Percentiles rank a stretch among this genome's conserved stretches.
These are phyloP conservation scores for Eucera pruinosa DNA, from an alignment of 2,888 invertebrate species.

Conservation along the genomic window DNA sequence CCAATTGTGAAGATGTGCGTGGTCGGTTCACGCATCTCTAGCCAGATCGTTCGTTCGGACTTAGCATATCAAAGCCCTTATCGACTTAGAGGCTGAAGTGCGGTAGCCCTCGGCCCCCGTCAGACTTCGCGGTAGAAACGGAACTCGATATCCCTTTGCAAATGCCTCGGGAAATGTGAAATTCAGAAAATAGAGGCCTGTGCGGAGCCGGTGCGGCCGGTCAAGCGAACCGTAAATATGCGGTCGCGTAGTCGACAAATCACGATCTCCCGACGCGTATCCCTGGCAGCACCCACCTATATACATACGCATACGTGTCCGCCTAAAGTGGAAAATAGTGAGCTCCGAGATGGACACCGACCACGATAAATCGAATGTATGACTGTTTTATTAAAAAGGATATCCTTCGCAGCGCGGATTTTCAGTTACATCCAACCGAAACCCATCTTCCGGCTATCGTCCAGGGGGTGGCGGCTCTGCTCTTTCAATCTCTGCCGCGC, in stretches of 20 bases:
- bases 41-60: constrained; percentile 74
- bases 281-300: constrained; percentile 31
- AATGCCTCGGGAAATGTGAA: constrained; percentile 74
- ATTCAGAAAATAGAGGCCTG: constrained; percentile 71
- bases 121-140: constrained; percentile 49
- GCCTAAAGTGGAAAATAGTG: constrained; percentile 56
- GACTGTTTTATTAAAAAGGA: constrained; percentile 47
- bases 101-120: constrained; percentile 50
- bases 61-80: constrained; percentile 80
- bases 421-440: constrained; percentile 24
- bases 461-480: neutral
- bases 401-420: constrained; percentile 22
- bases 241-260: constrained; percentile 60
- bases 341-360: constrained; percentile 43
- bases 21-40: constrained; percentile 73
- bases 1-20: constrained; percentile 68
- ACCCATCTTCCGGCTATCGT: constrained; percentile 9
- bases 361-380: constrained; percentile 53
- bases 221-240: constrained; percentile 66
- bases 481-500: constrained; percentile 14
- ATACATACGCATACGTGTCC: constrained; percentile 38
- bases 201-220: constrained; percentile 20
- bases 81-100: constrained; percentile 67
- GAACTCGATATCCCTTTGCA: constrained; percentile 72
- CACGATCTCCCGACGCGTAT: constrained; percentile 39